Base-by-base conservation (phyloP, 2,113 vertebrate species). In the Strix uralensis region DNA sequence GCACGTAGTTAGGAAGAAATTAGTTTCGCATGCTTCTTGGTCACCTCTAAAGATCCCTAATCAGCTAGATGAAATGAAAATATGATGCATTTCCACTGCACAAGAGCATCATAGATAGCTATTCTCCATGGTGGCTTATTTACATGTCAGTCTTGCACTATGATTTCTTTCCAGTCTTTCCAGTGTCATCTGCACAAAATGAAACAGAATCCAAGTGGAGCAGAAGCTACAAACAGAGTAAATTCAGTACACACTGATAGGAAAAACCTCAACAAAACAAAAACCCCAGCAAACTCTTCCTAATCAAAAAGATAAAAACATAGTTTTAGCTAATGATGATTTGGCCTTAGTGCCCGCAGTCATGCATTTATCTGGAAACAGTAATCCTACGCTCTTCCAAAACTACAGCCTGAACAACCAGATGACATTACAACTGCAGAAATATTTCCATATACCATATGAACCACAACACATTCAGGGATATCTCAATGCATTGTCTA, bases 41-140 rank as follows among this genome's bases (percentile, higher is more conserved):
- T 96, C 94, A 97, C 96, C 94, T 97, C 96, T 80, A 72, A 85
- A 94, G 92, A 88, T 95, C 95, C 92, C 96, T 97, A 95, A 96
- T 94, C 67, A 94, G 85, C 90, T 93, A 96, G 93, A 92, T 93
- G 95, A 94, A 96, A 95, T 89, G 78, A 91, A 92, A 94, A 52
- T n/a, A 93, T 42, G 92, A 91, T 87, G 92, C 91, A 94, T 84
- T 92, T 95, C 77, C 94, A 94, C 94, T 75, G 94, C 70, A 49
- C 86, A 78, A 94, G 54, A 95, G 83, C 86, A 92, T 92, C 91
- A 92, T 86, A 77, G 74, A 92, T 49, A 95, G 84, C 86, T 92
- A 95, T 88, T 73, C 86, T 85, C 91, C 95, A 77, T 62, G 92
- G 83, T 87, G 78, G 70, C 84, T 94, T 94, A 94, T 96, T 92